Evolutionary conservation across 2,113 vertebrate species (phyloP), one percentile per base, ranked within the genome.

Genomic region (Hydrochoerus hydrochaeris): DNA sequence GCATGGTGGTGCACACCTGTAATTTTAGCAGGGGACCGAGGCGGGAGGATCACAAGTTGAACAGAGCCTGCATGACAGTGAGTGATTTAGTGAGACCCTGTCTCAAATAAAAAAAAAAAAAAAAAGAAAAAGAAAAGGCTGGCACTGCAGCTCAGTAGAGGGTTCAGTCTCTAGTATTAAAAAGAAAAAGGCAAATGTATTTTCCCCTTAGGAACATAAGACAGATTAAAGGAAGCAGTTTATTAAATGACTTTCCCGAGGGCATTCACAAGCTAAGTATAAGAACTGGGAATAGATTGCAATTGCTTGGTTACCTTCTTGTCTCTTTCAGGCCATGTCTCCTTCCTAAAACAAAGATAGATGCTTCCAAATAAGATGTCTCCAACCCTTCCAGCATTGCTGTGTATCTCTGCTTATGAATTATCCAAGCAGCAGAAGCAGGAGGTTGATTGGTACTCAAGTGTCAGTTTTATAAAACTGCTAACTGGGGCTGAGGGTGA

Each of bases 201-300:
- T 88, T 52, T 75, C 85, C 38, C 19, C 88, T 78, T 58, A 83
- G 87, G 49, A 81, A 90, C 49, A 14, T 30, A 87, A 97, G 90
- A 89, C 57, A 84, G 41, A 88, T 58, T 58, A 65, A 93, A 84
- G 87, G 80, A 96, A 94, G 57, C 1, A n/a, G 0, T 62, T 91
- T 81, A 69, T 77, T 87, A 71, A 93, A 38, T 71, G 44, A 57
- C 35, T 78, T 86, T 90, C 77, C 77, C 62, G 44, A 60, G 54
- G 81, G 13, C 82, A 82, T 58, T 46, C 12, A 54, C 19, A 35
- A 82, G n/a, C 91, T 58, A 46, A 57, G 10, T 13, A 52, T 20
- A 60, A 78, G 82, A 87, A 41, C 52, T 52, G 2, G 28, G 94
- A 57, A 41, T n/a, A 41, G 54, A 75, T 81, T 62, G 41, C 10